A percentile compares a stretch with the other conserved stretches of the same genome.
Conservation (phyloP, 2,113 vertebrate genomes). For the Erpornis zantholeuca region DNA sequence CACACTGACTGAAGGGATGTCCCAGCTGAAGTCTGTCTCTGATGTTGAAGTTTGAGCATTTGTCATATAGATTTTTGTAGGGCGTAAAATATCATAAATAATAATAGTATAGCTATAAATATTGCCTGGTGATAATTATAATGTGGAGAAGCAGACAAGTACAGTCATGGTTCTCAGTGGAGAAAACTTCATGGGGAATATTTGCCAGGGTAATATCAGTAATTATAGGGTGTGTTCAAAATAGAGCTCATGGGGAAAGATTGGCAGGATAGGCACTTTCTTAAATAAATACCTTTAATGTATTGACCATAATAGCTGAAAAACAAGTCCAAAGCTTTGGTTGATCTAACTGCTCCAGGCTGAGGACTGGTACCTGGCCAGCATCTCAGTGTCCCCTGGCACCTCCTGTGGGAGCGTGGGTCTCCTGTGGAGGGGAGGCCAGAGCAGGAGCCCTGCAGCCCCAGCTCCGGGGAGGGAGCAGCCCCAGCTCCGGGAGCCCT, state of each 20-base stretch:
- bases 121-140: constrained; percentile 57
- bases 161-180: constrained; percentile 37
- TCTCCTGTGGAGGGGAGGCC: background rate
- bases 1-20: background rate
- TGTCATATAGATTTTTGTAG: constrained; percentile 5
- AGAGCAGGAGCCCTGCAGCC: background rate
- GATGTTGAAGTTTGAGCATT: background rate
- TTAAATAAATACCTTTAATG: constrained; percentile 55
- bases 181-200: constrained; percentile 43
- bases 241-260: constrained; percentile 54
- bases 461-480: background rate
- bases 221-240: constrained; percentile 60
- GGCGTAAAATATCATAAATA: constrained; percentile 48
- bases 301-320: constrained; percentile 33
- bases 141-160: constrained; percentile 50
- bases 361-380: background rate
- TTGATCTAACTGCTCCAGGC: background rate
- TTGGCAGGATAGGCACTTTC: constrained; percentile 63
- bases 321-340: constrained; percentile 6
- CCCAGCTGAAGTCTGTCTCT: background rate
- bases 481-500: background rate
- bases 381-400: rapidly evolving
- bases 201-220: constrained; percentile 58
- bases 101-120: constrained; percentile 57
- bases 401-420: rapidly evolving